Evolutionary conservation across 2,113 vertebrate genomes (phyloP).

Genomic region (Picathartes gymnocephalus): DNA sequence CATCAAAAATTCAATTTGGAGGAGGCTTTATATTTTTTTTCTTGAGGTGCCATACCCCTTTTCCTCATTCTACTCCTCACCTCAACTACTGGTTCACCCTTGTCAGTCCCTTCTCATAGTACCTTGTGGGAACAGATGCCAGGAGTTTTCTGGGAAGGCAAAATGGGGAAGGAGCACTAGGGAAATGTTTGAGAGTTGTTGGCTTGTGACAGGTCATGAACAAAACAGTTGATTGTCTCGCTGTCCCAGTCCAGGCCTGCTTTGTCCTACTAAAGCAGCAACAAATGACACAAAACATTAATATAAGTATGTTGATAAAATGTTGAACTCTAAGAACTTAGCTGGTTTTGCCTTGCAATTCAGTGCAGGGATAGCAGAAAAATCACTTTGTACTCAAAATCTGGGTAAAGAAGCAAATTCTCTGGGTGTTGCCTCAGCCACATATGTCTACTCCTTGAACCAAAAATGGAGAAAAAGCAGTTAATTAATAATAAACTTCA

Average conservation of each 20-base stretch:
- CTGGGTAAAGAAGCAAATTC: neutral
- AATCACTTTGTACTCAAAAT: neutral
- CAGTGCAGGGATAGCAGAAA: neutral
- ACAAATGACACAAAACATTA: neutral
- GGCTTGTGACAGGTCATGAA: neutral
- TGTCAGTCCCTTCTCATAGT: neutral
- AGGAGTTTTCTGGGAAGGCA: neutral
- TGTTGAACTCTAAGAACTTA: neutral
- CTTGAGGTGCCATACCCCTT: neutral
- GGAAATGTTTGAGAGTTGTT: neutral
- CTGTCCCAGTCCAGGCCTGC: neutral
- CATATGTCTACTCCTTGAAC: neutral
- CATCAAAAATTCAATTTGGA: neutral
- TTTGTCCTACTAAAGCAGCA: neutral
- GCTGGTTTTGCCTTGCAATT: neutral
- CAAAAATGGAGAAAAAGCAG: neutral
- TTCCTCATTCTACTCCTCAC: neutral
- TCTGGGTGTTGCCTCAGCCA: neutral
- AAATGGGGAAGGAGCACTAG: neutral
- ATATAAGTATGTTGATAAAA: neutral
- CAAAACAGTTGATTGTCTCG: neutral
- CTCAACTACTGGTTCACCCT: neutral
- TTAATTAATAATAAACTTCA: neutral
- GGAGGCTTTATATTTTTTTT: neutral
- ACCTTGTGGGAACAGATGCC: neutral